A percentile compares a stretch with the other conserved stretches of the same genome.
phyloP scores from a whole-genome alignment of 2,797 vertebrate species.

The Orientallactaga sibirica region DNA sequence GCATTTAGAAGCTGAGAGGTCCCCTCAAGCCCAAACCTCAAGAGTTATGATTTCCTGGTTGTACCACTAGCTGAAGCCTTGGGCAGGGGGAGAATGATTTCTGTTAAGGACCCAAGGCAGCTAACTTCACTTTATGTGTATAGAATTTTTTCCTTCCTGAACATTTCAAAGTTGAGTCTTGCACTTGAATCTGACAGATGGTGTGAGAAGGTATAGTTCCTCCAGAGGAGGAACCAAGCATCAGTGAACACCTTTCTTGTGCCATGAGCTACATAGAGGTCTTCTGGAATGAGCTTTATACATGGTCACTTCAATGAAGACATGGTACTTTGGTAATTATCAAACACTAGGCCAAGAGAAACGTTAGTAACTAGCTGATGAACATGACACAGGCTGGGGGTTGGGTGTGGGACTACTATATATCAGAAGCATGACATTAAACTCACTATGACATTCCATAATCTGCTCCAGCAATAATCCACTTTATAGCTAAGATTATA shows the following conservation, averaged over 20 bases:
- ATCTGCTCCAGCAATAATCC: not conserved
- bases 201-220: not conserved
- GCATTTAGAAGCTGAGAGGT: constrained; percentile 11
- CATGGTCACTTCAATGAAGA: not conserved
- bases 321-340: not conserved
- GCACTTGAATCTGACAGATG: constrained; percentile 20
- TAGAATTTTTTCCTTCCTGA: constrained; percentile 14
- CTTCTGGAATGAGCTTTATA: constrained; percentile 4
- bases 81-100: constrained; percentile 56
- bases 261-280: not conserved
- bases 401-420: too few species aligned
- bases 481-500: not conserved
- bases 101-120: constrained; percentile 4
- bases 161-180: constrained; percentile 16
- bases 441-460: not conserved
- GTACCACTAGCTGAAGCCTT: not conserved
- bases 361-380: not conserved
- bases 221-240: not conserved
- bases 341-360: not conserved
- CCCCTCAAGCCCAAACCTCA: too few species aligned
- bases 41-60: not conserved
- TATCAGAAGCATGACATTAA: not conserved
- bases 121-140: constrained; percentile 33
- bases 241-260: not conserved
- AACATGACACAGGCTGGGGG: not conserved